Evolutionary conservation across 2,113 vertebrate genomes (phyloP).

Genomic region (Callopanchax toddi): DNA sequence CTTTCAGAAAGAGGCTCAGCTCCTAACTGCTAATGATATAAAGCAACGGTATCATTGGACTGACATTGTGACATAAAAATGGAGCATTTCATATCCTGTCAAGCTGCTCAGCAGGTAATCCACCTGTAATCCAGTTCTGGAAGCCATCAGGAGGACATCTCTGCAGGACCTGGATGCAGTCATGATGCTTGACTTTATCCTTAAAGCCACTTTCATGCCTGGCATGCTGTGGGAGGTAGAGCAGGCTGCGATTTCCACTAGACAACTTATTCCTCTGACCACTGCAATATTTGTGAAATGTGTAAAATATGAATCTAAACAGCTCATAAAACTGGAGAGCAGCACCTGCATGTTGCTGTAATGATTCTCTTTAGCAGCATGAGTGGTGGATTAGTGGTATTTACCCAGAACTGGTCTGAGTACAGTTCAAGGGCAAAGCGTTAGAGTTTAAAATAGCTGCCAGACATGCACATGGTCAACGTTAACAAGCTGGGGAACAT

Average conservation of each 20-base stretch:
- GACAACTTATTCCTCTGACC: neutral
- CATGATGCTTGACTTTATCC: slow-evolving; percentile 24
- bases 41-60: slow-evolving; percentile 1
- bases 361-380: slow-evolving; percentile 24
- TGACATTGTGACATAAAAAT: neutral
- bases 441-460: slow-evolving; percentile 49
- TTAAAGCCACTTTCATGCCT: slow-evolving; percentile 24
- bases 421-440: slow-evolving; percentile 54
- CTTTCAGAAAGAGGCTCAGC: neutral
- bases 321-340: slow-evolving; percentile 2
- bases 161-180: slow-evolving; percentile 23
- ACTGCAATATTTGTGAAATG: slow-evolving; percentile 1
- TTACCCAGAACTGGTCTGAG: slow-evolving; percentile 30
- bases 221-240: slow-evolving; percentile 5
- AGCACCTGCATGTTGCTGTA: slow-evolving; percentile 7
- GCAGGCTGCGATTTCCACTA: slow-evolving; percentile 4
- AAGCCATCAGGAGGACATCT: slow-evolving; percentile 24
- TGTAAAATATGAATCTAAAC: slow-evolving; percentile 10
- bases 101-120: slow-evolving; percentile 30
- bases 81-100: slow-evolving; percentile 37
- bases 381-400: slow-evolving; percentile 22
- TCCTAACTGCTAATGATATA: neutral
- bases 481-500: slow-evolving; percentile 15
- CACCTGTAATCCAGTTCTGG: slow-evolving; percentile 38
- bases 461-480: slow-evolving; percentile 46